Percentiles rank a stretch among this genome's conserved stretches.
Conservation (phyloP, 2,888 invertebrate genomes). For the Stenurella melanura region DNA sequence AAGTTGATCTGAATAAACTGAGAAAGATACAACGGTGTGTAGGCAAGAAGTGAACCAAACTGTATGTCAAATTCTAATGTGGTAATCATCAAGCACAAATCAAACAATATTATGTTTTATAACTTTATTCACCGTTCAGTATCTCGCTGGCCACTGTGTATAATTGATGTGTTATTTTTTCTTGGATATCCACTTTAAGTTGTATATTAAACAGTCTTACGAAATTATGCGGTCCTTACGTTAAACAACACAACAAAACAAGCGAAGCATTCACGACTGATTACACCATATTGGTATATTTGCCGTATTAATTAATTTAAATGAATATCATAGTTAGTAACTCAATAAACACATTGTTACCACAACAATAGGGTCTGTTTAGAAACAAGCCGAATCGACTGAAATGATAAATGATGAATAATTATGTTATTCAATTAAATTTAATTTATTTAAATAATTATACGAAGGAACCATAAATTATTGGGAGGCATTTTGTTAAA, state of each 20-base stretch:
- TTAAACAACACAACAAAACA: slow-evolving; percentile 9
- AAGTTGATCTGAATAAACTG: too few relatives aligned
- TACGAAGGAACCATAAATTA: slow-evolving; percentile 16
- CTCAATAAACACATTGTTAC: slow-evolving; percentile 31
- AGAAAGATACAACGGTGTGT: too few relatives aligned
- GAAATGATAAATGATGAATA: slow-evolving; percentile 31
- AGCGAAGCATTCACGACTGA: slow-evolving; percentile 10
- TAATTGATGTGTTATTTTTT: neutral
- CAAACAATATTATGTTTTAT: too few relatives aligned
- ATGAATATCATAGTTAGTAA: slow-evolving; percentile 35
- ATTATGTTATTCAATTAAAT: slow-evolving; percentile 37
- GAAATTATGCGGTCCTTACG: neutral
- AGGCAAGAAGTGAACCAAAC: too few relatives aligned
- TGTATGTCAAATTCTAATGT: too few relatives aligned
- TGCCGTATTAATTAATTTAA: slow-evolving; percentile 33
- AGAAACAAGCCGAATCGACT: slow-evolving; percentile 12
- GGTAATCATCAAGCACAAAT: too few relatives aligned
- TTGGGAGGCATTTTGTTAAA: neutral
- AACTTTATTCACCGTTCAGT: too few relatives aligned
- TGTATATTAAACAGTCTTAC: neutral
- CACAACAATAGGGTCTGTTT: slow-evolving; percentile 28
- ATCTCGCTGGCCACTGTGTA: neutral
- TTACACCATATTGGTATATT: slow-evolving; percentile 17
- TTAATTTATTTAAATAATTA: slow-evolving; percentile 14
- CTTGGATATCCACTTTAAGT: neutral